Evolutionary conservation across 1,140 invertebrate genomes (phyloP).

Genomic region (Heterodera carotae): DNA sequence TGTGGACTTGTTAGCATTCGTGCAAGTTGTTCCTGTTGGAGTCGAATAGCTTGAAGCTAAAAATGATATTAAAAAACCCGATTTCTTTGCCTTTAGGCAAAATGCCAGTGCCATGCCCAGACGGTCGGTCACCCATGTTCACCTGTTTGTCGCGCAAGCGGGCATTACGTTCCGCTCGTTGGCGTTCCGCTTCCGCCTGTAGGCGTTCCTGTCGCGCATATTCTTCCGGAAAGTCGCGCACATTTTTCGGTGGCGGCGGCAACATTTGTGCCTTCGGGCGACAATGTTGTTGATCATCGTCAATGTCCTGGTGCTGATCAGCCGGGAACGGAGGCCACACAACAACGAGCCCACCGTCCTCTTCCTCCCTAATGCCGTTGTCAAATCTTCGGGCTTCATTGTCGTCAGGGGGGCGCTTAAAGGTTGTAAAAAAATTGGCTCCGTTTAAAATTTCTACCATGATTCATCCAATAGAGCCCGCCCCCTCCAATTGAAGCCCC

Average conservation of each 20-base stretch:
- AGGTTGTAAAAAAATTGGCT: background rate
- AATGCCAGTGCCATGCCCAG: background rate
- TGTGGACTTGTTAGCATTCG: conserved; percentile 9
- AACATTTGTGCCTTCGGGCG: conserved; percentile 17
- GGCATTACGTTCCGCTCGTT: conserved; percentile 44
- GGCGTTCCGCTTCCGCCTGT: conserved; percentile 56
- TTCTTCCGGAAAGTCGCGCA: conserved; percentile 59
- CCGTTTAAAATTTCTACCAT: no score
- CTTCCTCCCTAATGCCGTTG: conserved; percentile 13
- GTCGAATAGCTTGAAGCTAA: conserved; percentile 51
- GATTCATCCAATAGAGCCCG: no score
- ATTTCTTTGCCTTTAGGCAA: background rate
- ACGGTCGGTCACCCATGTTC: background rate
- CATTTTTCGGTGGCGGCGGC: conserved; percentile 46
- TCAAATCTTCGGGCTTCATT: background rate
- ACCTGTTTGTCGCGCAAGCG: conserved; percentile 51
- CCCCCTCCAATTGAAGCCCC: no score
- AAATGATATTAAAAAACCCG: conserved; percentile 12
- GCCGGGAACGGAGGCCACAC: conserved; percentile 55
- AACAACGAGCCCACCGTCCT: conserved; percentile 47
- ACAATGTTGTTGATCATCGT: conserved; percentile 20
- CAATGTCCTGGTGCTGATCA: conserved; percentile 6
- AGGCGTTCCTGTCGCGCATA: conserved; percentile 55
- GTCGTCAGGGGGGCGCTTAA: background rate
- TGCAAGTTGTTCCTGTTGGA: conserved; percentile 52